These are phyloP conservation scores for Mobula hypostoma DNA, from an alignment of 2,113 vertebrate genomes.

Conservation along the genomic window DNA sequence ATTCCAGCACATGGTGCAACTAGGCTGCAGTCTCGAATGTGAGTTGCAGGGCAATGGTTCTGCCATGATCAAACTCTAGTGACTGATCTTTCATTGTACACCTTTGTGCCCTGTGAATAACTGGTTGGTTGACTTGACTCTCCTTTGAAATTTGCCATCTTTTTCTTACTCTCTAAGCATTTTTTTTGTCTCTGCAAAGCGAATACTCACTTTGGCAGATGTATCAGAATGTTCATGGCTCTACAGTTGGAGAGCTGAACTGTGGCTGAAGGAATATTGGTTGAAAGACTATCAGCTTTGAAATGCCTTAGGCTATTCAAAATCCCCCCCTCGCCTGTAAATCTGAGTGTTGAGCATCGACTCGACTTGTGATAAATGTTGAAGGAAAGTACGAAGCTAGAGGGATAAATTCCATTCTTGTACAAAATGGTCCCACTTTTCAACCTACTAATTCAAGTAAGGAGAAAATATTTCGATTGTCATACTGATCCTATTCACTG, in stretches of 20 bases:
- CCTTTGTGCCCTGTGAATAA: neutral
- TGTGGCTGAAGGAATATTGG: neutral
- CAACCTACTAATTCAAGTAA: neutral
- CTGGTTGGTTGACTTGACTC: neutral
- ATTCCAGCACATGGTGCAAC: neutral
- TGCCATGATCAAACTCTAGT: neutral
- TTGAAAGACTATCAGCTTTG: neutral
- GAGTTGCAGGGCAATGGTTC: neutral
- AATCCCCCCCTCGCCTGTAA: too few relatives aligned
- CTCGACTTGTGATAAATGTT: neutral
- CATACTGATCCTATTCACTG: neutral
- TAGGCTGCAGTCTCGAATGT: neutral
- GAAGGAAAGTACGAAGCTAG: neutral
- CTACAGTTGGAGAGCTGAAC: neutral
- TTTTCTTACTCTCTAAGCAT: neutral
- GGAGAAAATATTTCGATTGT: neutral
- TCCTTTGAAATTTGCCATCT: too few relatives aligned
- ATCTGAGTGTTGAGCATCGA: neutral
- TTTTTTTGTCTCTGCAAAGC: neutral
- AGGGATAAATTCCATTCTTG: neutral
- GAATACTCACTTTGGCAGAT: neutral
- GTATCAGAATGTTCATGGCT: neutral
- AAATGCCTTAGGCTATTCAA: neutral
- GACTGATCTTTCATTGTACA: neutral
- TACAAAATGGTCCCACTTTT: neutral